These are phyloP conservation scores for Sylvilagus floridanus DNA, from an alignment of 2,797 vertebrate genomes.

Conservation along the genomic window DNA sequence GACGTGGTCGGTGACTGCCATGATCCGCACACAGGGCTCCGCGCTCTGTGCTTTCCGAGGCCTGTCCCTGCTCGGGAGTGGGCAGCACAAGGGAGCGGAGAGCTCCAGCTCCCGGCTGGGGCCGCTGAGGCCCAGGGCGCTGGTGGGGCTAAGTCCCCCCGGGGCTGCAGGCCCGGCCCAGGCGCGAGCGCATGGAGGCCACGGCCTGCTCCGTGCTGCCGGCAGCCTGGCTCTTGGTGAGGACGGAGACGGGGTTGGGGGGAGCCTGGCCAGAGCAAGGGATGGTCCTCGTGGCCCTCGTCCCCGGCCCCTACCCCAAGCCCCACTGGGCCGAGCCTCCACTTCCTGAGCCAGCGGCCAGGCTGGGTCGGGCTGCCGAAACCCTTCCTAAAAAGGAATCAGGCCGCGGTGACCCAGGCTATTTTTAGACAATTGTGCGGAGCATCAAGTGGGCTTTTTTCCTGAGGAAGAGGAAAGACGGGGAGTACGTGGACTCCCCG, in stretches of 20 bases:
- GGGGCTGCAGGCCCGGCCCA: too few species aligned
- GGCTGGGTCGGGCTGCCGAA: conserved; percentile 27
- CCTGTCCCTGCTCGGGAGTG: not conserved
- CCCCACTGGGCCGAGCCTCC: not conserved
- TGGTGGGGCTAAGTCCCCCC: not conserved
- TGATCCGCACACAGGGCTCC: not conserved
- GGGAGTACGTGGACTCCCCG: not conserved
- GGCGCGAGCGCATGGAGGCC: not conserved
- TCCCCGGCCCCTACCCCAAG: not conserved
- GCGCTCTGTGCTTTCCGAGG: not conserved
- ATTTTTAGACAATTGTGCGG: conserved; percentile 78
- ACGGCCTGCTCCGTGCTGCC: fast-evolving
- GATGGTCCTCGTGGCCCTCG: not conserved
- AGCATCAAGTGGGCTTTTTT: conserved; percentile 48
- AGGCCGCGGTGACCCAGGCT: conserved; percentile 38
- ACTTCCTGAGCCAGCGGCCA: conserved; percentile 52
- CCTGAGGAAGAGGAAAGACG: not conserved
- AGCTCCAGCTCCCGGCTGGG: not conserved
- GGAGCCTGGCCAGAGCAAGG: not conserved
- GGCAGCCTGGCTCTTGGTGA: not conserved
- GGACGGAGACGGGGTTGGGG: not conserved
- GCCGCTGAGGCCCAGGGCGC: not conserved
- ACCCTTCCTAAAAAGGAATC: conserved; percentile 78
- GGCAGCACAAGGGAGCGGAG: not conserved
- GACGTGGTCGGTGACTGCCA: not conserved